Percentiles rank a stretch among this genome's conserved stretches.
phyloP scores from a whole-genome alignment of 2,888 invertebrate species.

The Scaptomyza reducta region DNA sequence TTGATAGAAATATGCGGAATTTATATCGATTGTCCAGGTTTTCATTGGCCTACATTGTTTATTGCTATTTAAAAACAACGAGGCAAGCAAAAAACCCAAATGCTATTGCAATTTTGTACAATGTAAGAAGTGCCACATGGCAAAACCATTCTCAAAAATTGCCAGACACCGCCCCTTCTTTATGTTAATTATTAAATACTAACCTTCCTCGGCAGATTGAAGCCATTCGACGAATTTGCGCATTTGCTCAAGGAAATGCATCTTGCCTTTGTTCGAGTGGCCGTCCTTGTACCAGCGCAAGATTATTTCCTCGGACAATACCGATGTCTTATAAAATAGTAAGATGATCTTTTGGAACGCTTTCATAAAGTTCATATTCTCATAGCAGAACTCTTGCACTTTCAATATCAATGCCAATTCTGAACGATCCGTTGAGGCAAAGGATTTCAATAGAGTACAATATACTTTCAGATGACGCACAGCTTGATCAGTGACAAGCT shows the following conservation, averaged over 20 bases:
- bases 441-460: slow-evolving; percentile 93
- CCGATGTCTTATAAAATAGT: slow-evolving; percentile 97
- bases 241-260: slow-evolving; percentile 99
- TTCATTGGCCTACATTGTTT: slow-evolving; percentile 81
- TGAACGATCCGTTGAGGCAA: slow-evolving; percentile 93
- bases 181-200: slow-evolving; percentile 33
- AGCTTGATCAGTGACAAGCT: slow-evolving; percentile 97
- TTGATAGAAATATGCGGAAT: slow-evolving; percentile 35
- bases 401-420: slow-evolving; percentile 95
- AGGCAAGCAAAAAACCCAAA: slow-evolving; percentile 82
- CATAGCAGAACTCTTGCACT: slow-evolving; percentile 99
- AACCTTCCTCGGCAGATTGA: slow-evolving; percentile 96
- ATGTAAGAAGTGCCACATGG: slow-evolving; percentile 49
- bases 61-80: slow-evolving; percentile 56
- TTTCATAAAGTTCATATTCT: slow-evolving; percentile 99
- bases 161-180: slow-evolving; percentile 33
- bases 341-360: slow-evolving; percentile 98
- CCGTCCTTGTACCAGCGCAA: slow-evolving; percentile 98
- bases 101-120: slow-evolving; percentile 79
- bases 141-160: slow-evolving; percentile 69
- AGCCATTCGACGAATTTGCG: slow-evolving; percentile 99
- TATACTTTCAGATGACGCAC: slow-evolving; percentile 94
- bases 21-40: slow-evolving; percentile 61
- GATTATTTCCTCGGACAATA: slow-evolving; percentile 97
- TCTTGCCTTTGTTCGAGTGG: slow-evolving; percentile 97